Conservation (phyloP, 2,797 vertebrate genomes). For the Syngnathus rostellatus region DNA sequence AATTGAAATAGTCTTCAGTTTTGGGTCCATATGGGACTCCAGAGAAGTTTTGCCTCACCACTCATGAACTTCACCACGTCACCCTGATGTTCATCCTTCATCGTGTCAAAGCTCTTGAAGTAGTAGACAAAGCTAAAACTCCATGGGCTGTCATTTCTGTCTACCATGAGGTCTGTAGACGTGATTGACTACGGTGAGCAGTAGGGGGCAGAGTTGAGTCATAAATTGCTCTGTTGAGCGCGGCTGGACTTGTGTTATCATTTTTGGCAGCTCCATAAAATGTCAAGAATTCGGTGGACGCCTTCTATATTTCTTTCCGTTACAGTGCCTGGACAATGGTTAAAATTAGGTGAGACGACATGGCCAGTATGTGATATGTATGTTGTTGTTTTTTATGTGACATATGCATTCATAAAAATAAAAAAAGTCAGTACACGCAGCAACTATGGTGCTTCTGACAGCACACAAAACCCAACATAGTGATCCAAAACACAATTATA, state of each 20-base stretch:
- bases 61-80: no score
- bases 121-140: neutral
- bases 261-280: neutral
- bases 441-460: neutral
- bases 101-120: neutral
- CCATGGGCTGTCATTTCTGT: neutral
- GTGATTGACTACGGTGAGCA: slow-evolving; percentile 2
- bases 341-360: neutral
- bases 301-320: neutral
- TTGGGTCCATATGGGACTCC: no score
- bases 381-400: no score
- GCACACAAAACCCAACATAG: neutral
- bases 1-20: no score
- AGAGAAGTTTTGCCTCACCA: no score
- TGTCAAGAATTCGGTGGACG: neutral
- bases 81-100: neutral
- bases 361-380: no score
- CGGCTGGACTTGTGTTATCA: neutral
- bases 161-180: neutral
- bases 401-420: neutral
- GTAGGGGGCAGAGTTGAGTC: slow-evolving; percentile 21
- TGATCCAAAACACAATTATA: neutral
- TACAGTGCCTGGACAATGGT: neutral
- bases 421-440: neutral
- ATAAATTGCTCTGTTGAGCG: neutral